phyloP scores from a whole-genome alignment of 2,113 vertebrate species.

The Microtus montanus region DNA sequence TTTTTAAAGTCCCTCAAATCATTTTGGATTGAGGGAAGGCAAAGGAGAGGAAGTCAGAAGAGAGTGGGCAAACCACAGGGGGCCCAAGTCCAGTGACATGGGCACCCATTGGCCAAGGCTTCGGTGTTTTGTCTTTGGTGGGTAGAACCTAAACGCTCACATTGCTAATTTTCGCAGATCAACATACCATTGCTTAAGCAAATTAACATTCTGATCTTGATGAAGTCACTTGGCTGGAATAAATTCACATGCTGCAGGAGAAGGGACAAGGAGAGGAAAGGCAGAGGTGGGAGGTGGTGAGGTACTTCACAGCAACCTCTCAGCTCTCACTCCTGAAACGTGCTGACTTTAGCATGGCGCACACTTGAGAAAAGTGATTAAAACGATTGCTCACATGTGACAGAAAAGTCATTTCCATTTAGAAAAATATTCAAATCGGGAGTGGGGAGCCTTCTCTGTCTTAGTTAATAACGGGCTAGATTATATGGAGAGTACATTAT shows the following conservation, averaged over 20 bases:
- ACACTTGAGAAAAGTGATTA: conserved; percentile 59
- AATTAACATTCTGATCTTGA: not conserved
- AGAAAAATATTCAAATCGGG: conserved; percentile 69
- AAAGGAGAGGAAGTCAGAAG: not conserved
- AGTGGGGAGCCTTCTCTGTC: conserved; percentile 38
- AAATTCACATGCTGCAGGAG: conserved; percentile 29
- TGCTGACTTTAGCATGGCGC: not conserved
- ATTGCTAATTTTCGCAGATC: not conserved
- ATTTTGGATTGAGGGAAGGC: not conserved
- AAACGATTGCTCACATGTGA: conserved; percentile 67
- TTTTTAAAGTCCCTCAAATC: not conserved
- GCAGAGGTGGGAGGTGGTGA: not conserved
- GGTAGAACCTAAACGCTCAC: not conserved
- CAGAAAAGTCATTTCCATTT: conserved; percentile 71
- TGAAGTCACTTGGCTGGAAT: conserved; percentile 26
- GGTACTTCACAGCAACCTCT: not conserved
- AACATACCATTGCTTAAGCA: not conserved
- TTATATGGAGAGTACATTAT: conserved; percentile 28
- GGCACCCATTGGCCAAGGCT: not conserved
- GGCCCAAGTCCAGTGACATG: not conserved
- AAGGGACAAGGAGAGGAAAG: not conserved
- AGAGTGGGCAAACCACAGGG: not conserved
- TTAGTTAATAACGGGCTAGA: conserved; percentile 54
- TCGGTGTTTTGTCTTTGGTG: not conserved
- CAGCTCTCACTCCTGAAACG: conserved; percentile 9